Evolutionary conservation across 2,888 invertebrate genomes (phyloP).

Genomic region (Scaptomyza flava): DNA sequence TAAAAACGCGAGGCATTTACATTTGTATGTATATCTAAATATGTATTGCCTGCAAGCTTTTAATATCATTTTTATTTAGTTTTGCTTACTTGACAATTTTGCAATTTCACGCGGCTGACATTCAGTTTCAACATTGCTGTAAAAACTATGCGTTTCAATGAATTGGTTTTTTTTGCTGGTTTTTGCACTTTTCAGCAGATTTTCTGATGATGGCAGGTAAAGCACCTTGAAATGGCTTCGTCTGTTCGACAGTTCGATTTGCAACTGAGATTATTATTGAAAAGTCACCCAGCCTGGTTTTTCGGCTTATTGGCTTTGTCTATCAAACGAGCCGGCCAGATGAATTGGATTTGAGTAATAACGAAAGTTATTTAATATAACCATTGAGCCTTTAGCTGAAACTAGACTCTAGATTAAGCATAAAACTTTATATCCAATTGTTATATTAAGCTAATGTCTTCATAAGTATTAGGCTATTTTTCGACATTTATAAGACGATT

Average conservation of each 20-base stretch:
- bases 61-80: background rate
- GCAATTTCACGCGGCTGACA: slow-evolving; percentile 38
- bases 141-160: slow-evolving; percentile 32
- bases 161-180: slow-evolving; percentile 9
- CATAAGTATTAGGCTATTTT: too few species aligned
- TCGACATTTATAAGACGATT: background rate
- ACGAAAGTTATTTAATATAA: background rate
- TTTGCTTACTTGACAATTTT: slow-evolving; percentile 53
- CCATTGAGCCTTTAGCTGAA: too few species aligned
- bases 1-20: slow-evolving; percentile 45
- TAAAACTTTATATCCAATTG: background rate
- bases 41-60: background rate
- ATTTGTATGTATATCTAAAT: background rate
- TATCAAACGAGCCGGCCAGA: background rate
- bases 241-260: slow-evolving; percentile 37
- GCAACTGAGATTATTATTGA: slow-evolving; percentile 1
- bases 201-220: slow-evolving; percentile 33
- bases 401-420: too few species aligned
- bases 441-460: too few species aligned
- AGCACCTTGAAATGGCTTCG: slow-evolving; percentile 5
- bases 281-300: slow-evolving; percentile 8
- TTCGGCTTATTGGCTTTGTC: slow-evolving; percentile 7
- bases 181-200: slow-evolving; percentile 52
- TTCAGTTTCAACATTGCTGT: slow-evolving; percentile 6
- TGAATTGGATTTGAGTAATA: background rate